phyloP scores from a whole-genome alignment of 1,140 invertebrate genomes.

The Anastatus disparis region DNA sequence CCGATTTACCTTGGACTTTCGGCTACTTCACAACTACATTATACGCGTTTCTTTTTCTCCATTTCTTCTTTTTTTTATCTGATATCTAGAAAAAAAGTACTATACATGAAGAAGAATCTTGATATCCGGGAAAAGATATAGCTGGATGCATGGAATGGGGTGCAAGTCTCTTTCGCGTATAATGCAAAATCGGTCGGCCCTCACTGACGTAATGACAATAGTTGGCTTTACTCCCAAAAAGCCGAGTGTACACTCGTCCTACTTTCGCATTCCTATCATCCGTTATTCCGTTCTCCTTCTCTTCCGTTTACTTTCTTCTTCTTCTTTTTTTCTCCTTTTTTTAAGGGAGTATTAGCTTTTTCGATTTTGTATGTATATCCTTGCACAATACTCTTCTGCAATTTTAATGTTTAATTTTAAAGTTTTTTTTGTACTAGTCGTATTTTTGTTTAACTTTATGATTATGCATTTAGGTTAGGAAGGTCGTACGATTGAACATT shows the following conservation, averaged over 20 bases:
- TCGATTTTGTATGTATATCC: conserved; percentile 12
- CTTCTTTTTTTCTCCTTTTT: conserved; percentile 1
- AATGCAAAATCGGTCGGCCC: conserved; percentile 49
- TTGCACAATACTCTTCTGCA: no score
- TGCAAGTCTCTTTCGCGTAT: conserved; percentile 44
- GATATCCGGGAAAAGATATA: conserved; percentile 34
- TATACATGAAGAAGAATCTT: background rate
- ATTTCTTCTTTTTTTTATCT: no score
- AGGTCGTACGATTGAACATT: no score
- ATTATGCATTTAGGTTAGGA: no score
- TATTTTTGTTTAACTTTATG: no score
- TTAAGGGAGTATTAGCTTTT: no score
- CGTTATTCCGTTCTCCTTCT: conserved; percentile 12
- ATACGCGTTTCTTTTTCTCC: no score
- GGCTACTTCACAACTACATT: no score
- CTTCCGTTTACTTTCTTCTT: background rate
- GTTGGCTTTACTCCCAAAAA: conserved; percentile 54
- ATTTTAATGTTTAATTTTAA: no score
- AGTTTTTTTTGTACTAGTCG: no score
- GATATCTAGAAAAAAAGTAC: no score
- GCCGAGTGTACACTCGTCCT: conserved; percentile 28
- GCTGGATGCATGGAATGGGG: conserved; percentile 48
- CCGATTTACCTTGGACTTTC: no score
- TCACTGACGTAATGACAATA: conserved; percentile 54
- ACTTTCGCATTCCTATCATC: conserved; percentile 31